Base-by-base conservation (phyloP, 1,140 invertebrate genomes). In the Aricia agestis region DNA sequence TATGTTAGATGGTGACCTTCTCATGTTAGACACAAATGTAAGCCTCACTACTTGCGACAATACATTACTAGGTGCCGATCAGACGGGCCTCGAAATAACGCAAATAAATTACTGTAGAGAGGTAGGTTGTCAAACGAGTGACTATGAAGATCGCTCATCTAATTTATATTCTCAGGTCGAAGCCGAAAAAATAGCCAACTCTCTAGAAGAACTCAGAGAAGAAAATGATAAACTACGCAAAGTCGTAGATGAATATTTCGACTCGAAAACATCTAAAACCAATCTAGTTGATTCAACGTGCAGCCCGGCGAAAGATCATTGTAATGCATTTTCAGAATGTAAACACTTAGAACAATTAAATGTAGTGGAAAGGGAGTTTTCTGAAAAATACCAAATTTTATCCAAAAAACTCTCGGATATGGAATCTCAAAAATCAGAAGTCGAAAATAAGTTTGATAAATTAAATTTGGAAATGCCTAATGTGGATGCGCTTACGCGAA, bases 21-120 rank as follows among this genome's bases (percentile, higher is more conserved):
- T 91, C 67, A 91, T 91, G 86, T 75, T 91, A 70, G 89, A 91
- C 67, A 90, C 87, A 42, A 91, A 91, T 68, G 42, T 89, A 4
- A 90, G 84, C 5, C 70, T 90, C 57, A 83, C 82, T 4, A 82
- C 83, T 15, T 82, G 74, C n/a, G 85, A 89, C 72, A 88, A 84
- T 68, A 91, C 85, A 63, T 69, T 89, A 19, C 69, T 78, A 31
- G 79, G 76, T 11, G 74, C 83, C 69, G 84, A 91, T 65, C 85
- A 87, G 75, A 89, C 85, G 17, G 84, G 82, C 72, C 82, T 87
- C 66, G 86, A 89, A 74, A 68, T 82, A 32, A 83, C 85, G 57
- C 85, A 88, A 71, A 42, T 73, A 31, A 77, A 72, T 73, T 61
- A 76, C 41, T 80, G 71, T 59, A 84, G 74, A 63, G 88, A 90